Conservation (phyloP, 2,113 vertebrate species). For the Alosa alosa region DNA sequence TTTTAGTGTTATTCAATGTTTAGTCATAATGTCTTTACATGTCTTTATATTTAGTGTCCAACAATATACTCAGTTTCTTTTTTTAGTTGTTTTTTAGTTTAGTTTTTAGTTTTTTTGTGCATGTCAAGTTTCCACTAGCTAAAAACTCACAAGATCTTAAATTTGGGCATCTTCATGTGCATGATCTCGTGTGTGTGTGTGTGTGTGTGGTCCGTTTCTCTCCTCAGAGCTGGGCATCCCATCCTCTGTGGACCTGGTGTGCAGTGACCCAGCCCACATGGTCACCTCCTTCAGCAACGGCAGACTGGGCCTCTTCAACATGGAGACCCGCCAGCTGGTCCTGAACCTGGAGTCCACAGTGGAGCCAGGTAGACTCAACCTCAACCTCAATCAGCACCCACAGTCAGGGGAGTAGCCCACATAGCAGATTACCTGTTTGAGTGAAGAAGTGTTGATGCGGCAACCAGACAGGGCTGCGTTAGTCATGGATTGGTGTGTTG, state of each 20-base stretch:
- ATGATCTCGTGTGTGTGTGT: neutral
- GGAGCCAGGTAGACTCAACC: slow-evolving; percentile 74
- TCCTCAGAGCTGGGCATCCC: slow-evolving; percentile 86
- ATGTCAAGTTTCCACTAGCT: too few species aligned
- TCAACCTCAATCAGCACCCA: neutral
- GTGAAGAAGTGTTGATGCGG: too few species aligned
- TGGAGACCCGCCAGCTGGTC: slow-evolving; percentile 90
- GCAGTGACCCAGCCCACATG: slow-evolving; percentile 94
- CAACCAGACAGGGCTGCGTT: too few species aligned
- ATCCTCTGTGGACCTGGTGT: slow-evolving; percentile 93
- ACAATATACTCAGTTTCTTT: too few species aligned
- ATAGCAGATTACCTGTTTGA: neutral
- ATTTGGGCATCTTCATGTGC: neutral
- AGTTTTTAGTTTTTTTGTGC: too few species aligned
- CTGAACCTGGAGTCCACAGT: slow-evolving; percentile 85
- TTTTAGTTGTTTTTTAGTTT: too few species aligned
- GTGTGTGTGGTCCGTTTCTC: slow-evolving; percentile 23
- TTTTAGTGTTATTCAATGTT: neutral
- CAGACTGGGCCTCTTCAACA: slow-evolving; percentile 91
- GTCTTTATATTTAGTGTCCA: too few species aligned
- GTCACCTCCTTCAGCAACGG: slow-evolving; percentile 93
- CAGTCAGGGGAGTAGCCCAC: neutral
- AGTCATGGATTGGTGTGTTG: too few species aligned
- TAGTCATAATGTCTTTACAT: neutral
- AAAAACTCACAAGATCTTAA: neutral